Evolutionary conservation across 2,888 invertebrate species (phyloP).

Genomic region (Phanerotoma sp.): DNA sequence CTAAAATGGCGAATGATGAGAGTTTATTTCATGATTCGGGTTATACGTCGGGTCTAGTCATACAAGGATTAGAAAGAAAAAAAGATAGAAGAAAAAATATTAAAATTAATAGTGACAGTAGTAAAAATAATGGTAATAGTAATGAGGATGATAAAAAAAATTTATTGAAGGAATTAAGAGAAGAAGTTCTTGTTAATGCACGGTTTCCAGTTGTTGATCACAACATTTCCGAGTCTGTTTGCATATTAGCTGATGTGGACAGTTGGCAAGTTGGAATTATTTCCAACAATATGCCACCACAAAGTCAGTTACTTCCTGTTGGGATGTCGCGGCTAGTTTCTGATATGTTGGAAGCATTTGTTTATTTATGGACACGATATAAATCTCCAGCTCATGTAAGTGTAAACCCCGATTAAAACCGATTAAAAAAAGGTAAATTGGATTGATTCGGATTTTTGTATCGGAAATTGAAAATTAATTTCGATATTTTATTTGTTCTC

Average conservation of each 20-base stretch:
- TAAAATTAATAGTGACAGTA: slow-evolving; percentile 21
- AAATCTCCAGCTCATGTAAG: slow-evolving; percentile 78
- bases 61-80: slow-evolving; percentile 63
- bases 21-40: slow-evolving; percentile 32
- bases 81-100: slow-evolving; percentile 38
- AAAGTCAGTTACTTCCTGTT: slow-evolving; percentile 59
- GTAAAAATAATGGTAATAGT: not conserved
- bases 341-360: slow-evolving; percentile 79
- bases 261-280: slow-evolving; percentile 68
- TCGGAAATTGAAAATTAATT: no score
- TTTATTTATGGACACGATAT: slow-evolving; percentile 71
- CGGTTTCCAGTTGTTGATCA: slow-evolving; percentile 63
- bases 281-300: slow-evolving; percentile 44
- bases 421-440: no score
- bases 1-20: slow-evolving; percentile 18
- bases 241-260: slow-evolving; percentile 78
- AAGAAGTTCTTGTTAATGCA: slow-evolving; percentile 47
- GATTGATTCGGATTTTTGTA: no score
- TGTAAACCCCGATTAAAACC: no score
- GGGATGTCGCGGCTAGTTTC: slow-evolving; percentile 83
- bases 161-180: slow-evolving; percentile 48
- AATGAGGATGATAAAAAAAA: slow-evolving; percentile 31
- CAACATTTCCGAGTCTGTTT: slow-evolving; percentile 75
- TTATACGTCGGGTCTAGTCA: slow-evolving; percentile 62
- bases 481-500: slow-evolving; percentile 15